Conservation (phyloP, 2,888 invertebrate species). For the Noctua comes region DNA sequence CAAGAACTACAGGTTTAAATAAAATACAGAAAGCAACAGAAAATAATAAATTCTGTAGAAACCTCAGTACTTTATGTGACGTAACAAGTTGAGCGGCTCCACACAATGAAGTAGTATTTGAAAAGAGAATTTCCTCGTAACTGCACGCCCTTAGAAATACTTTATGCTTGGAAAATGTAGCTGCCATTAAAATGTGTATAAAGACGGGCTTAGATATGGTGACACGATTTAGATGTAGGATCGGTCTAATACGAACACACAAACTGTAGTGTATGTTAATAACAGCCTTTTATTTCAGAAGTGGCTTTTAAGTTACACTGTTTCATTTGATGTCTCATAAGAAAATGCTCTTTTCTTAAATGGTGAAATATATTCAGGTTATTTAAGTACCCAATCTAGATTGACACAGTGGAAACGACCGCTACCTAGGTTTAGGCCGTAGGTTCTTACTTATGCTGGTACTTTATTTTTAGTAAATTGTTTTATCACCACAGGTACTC, state of each 20-base stretch:
- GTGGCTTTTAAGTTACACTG: background rate
- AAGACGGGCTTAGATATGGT: slow-evolving; percentile 5
- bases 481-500: too few relatives aligned
- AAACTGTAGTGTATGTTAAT: background rate
- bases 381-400: background rate
- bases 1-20: slow-evolving; percentile 25
- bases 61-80: slow-evolving; percentile 11
- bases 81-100: slow-evolving; percentile 46
- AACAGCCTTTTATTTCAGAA: background rate
- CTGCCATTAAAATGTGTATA: slow-evolving; percentile 48
- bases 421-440: too few relatives aligned
- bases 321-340: background rate
- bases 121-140: slow-evolving; percentile 41
- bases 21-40: slow-evolving; percentile 22
- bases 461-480: too few relatives aligned
- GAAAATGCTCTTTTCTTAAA: background rate
- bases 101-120: slow-evolving; percentile 46
- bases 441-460: too few relatives aligned
- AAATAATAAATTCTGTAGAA: slow-evolving; percentile 12
- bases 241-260: background rate
- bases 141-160: slow-evolving; percentile 38
- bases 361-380: too few relatives aligned
- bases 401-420: background rate
- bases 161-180: slow-evolving; percentile 36
- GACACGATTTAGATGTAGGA: slow-evolving; percentile 10